These are phyloP conservation scores for Leucophenga varia DNA, from an alignment of 1,140 invertebrate species.

Conservation along the genomic window DNA sequence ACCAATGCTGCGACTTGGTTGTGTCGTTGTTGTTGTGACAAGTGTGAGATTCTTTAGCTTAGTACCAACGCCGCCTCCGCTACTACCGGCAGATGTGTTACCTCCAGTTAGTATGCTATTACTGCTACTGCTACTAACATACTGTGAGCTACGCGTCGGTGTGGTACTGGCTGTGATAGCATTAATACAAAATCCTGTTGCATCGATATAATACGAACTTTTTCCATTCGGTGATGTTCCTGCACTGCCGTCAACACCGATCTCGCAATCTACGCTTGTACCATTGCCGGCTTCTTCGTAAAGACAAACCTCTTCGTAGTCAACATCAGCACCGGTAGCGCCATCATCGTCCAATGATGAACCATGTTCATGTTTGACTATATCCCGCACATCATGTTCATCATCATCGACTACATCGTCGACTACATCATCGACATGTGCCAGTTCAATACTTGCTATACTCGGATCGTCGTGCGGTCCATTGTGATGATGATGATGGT, in stretches of 20 bases:
- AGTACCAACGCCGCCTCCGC: slow-evolving; percentile 23
- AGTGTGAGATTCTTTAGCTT: slow-evolving; percentile 50
- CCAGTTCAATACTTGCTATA: slow-evolving; percentile 45
- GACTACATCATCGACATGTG: slow-evolving; percentile 36
- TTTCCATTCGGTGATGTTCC: slow-evolving; percentile 30
- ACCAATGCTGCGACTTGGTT: no score
- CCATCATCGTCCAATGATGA: slow-evolving; percentile 38
- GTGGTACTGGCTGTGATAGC: slow-evolving; percentile 5
- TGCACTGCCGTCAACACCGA: slow-evolving; percentile 36
- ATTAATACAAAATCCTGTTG: slow-evolving; percentile 39
- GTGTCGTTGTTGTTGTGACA: slow-evolving; percentile 34
- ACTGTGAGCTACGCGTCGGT: slow-evolving; percentile 23
- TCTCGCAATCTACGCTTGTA: slow-evolving; percentile 31
- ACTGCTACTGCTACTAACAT: not conserved
- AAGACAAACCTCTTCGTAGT: slow-evolving; percentile 48
- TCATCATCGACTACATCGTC: slow-evolving; percentile 41
- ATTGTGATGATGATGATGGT: slow-evolving; percentile 33
- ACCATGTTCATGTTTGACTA: slow-evolving; percentile 43
- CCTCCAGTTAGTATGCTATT: not conserved
- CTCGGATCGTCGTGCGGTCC: slow-evolving; percentile 40
- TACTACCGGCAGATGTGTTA: no score
- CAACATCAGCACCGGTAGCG: slow-evolving; percentile 38
- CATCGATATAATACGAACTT: slow-evolving; percentile 41
- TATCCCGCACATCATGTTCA: slow-evolving; percentile 34
- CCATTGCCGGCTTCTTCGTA: slow-evolving; percentile 46